phyloP scores from a whole-genome alignment of 2,888 invertebrate species.

The Athrips mouffetella region DNA sequence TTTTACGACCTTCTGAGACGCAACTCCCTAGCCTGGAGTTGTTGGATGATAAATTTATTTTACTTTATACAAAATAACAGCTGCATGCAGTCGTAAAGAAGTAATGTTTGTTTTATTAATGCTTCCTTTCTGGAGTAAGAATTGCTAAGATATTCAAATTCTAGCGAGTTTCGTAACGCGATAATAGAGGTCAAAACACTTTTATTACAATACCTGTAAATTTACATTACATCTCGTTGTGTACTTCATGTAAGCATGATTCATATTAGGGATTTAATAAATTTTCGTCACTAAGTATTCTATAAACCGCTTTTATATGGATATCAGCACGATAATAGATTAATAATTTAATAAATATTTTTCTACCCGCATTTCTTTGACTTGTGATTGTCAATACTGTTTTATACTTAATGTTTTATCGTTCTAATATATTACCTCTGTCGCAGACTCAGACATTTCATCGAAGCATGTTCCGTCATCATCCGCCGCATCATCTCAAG shows the following conservation, averaged over 20 bases:
- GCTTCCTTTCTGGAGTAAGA: constrained; percentile 17
- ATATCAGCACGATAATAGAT: too few species aligned
- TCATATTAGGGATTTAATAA: too few species aligned
- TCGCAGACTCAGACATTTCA: constrained; percentile 48
- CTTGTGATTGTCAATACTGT: neutral
- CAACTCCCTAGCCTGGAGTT: constrained; percentile 32
- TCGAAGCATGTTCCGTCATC: constrained; percentile 57
- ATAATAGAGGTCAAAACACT: neutral
- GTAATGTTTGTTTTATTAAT: constrained; percentile 20
- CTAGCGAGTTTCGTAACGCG: neutral
- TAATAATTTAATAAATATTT: too few species aligned
- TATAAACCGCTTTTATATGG: too few species aligned
- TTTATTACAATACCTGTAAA: too few species aligned
- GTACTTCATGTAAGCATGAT: too few species aligned
- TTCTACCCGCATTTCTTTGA: neutral
- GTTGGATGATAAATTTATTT: constrained; percentile 38
- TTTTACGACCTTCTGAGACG: constrained; percentile 43
- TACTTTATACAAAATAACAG: constrained; percentile 31
- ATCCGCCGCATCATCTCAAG: constrained; percentile 47
- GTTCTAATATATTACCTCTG: constrained; percentile 7
- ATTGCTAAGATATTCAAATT: constrained; percentile 17
- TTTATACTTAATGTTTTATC: neutral
- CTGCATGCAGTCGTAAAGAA: constrained; percentile 28
- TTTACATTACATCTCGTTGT: constrained; percentile 3
- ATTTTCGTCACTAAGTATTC: too few species aligned